A percentile compares a stretch with the other conserved stretches of the same genome.
These are phyloP conservation scores for Enteromius argenteus DNA, from an alignment of 2,797 vertebrate genomes.

Conservation along the genomic window DNA sequence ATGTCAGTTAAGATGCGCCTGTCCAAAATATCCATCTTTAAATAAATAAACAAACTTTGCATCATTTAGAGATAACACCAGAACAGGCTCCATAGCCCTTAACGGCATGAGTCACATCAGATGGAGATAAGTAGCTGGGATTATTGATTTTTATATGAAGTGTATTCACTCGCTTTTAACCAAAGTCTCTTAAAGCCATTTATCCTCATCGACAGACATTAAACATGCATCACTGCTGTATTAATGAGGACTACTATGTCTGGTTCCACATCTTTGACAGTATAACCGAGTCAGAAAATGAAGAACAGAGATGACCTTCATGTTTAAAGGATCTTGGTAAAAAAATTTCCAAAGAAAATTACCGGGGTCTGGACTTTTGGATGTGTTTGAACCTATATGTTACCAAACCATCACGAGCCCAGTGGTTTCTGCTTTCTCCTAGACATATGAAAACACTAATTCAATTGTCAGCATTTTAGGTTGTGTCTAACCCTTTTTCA, in stretches of 20 bases:
- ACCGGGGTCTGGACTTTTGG: conserved; percentile 37
- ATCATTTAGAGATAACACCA: conserved; percentile 61
- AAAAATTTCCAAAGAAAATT: conserved; percentile 4
- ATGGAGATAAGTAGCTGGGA: conserved; percentile 65
- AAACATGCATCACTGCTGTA: conserved; percentile 45
- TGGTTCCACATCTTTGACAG: conserved; percentile 25
- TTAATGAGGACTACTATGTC: conserved; percentile 34
- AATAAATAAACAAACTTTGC: conserved; percentile 30
- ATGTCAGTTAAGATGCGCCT: not conserved
- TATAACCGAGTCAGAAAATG: conserved; percentile 18
- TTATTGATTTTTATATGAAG: conserved; percentile 67
- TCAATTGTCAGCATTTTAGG: conserved; percentile 75
- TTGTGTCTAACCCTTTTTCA: conserved; percentile 65
- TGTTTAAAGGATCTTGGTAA: not conserved
- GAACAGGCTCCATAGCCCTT: conserved; percentile 57
- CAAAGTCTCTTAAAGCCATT: conserved; percentile 58
- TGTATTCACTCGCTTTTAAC: conserved; percentile 56
- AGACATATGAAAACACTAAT: conserved; percentile 70
- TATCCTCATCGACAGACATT: conserved; percentile 44
- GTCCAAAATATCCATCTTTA: conserved; percentile 6
- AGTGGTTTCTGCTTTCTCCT: conserved; percentile 14
- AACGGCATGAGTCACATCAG: conserved; percentile 67
- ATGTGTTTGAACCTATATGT: conserved; percentile 55
- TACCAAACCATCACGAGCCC: conserved; percentile 32
- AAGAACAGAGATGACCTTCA: conserved; percentile 33